Evolutionary conservation across 2,797 vertebrate species (phyloP), one percentile per base, ranked within the genome.

Genomic region (Pangasius sanitwongsei): DNA sequence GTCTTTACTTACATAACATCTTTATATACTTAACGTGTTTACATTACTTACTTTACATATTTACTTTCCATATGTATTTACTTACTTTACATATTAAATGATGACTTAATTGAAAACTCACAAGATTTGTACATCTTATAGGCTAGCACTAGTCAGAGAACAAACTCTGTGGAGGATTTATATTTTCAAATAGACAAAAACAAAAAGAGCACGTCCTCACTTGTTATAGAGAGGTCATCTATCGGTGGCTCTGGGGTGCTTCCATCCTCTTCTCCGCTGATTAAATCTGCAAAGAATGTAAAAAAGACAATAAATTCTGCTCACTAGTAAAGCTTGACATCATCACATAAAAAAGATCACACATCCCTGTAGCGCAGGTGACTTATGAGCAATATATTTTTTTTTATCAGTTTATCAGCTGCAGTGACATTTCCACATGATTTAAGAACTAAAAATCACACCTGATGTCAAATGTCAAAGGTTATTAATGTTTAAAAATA

Each of bases 181-280:
- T 44, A 41, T 28, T 48, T 83, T 11, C 6, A 48, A 25, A 37
- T 1, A 18, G 37, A 69, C 4, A 69, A 86, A 63, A 48, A 3
- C 20, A 50, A 89, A 53, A 65, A 74, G n/a, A 80, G 18, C 18
- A 65, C 6, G 25, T 63, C 41, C 94, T 96, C 94, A 97, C 96
- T 94, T 93, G 95, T 95, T 93, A 93, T 93, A 90, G 74, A 90
- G 9, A 1, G 28, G 16, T 89, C 63, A 82, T 74, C 75, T 2
- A 50, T 28, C 0, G 88, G 44, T 20, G 92, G 91, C 90, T 95
- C 96, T 0, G 95, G 93, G 2, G 96, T 92, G 93, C 96, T 97
- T 82, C 96, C 96, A 37, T 95, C 95, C 25, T 96, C 96, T 67
- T 96, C 96, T 90, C 96, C 96, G 67, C 96, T 96, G 87, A 95